Evolutionary conservation across 2,888 invertebrate genomes (phyloP), one percentile per base, ranked within the genome.

Genomic region (Acleris laterana): DNA sequence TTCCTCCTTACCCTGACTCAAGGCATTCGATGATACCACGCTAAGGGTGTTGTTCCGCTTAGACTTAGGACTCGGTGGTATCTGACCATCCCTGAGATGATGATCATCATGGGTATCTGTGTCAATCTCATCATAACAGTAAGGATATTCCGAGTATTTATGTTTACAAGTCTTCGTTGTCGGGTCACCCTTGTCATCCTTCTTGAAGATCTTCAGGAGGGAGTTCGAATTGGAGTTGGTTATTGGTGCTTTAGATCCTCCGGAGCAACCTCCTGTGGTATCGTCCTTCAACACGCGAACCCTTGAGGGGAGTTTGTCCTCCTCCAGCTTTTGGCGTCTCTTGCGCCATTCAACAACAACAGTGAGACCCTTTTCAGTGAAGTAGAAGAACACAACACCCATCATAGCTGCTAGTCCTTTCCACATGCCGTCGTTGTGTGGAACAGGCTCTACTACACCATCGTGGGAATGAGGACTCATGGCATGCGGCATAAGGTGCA

Each of bases 401-500:
- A 93, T 63, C 92, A 97, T 95, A 1, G 97, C 96, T 0, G 96
- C 96, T 25, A 98, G 89, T 1, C 98, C 98, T 81, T 97, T 97
- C 95, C 96, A 97, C 92, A 97, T 96, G 74, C 96, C 96, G 69
- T 94, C 93, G 48, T 94, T 94, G 74, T 97, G 96, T 0, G 93
- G 88, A 0, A 69, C 64, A 17, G 72, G 71, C 0, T 77, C 55
- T 0, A 71, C 82, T 0, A 72, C 77, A 0, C 70, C 72, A 3
- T 66, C 76, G 13, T 86, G 82, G 0, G 72, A 71, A 19, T 76
- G 77, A 1, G 93, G 88, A 49, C 86, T 85, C 92, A 93, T 95
- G 67, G 97, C 97, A 82, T 98, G 98, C 20, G 99, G 99, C 84
- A 99, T 93, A 32, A 99, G 94, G 93, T 99, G 99, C 68, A 99